Conservation (phyloP, 2,113 vertebrate genomes). For the Pluvianellus socialis region DNA sequence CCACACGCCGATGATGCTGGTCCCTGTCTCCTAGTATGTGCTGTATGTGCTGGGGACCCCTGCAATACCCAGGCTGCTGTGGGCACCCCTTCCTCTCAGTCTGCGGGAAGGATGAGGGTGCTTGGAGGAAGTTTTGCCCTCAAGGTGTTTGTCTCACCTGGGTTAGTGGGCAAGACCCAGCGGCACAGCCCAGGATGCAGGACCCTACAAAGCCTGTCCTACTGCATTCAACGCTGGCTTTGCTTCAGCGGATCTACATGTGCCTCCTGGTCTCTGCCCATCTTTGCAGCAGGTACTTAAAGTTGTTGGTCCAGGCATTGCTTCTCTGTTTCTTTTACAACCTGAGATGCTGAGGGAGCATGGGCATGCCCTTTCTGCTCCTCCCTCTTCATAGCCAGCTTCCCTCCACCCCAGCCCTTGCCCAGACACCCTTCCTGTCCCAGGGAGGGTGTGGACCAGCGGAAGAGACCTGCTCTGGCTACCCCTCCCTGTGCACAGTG, state of each 20-base stretch:
- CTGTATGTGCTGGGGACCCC: not conserved
- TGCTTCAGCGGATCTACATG: no score
- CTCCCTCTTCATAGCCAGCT: not conserved
- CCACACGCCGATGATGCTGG: not conserved
- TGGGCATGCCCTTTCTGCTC: not conserved
- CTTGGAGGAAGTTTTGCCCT: not conserved
- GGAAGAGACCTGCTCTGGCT: not conserved
- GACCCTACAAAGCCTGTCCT: not conserved
- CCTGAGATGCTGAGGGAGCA: not conserved
- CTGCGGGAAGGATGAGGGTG: not conserved
- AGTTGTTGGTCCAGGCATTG: not conserved
- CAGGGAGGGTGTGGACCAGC: not conserved
- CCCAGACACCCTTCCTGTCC: not conserved
- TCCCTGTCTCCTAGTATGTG: not conserved
- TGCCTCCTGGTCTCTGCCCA: not conserved
- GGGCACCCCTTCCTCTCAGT: not conserved
- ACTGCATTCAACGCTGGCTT: rapidly evolving
- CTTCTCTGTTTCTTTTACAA: not conserved
- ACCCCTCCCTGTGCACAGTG: not conserved
- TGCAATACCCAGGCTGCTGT: not conserved
- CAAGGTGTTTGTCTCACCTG: not conserved
- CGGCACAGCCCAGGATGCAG: not conserved
- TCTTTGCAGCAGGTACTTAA: not conserved
- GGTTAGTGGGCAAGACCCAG: not conserved
- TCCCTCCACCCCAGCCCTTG: not conserved